Conservation (phyloP, 2,888 invertebrate genomes). For the Mesorhabditis belari region DNA sequence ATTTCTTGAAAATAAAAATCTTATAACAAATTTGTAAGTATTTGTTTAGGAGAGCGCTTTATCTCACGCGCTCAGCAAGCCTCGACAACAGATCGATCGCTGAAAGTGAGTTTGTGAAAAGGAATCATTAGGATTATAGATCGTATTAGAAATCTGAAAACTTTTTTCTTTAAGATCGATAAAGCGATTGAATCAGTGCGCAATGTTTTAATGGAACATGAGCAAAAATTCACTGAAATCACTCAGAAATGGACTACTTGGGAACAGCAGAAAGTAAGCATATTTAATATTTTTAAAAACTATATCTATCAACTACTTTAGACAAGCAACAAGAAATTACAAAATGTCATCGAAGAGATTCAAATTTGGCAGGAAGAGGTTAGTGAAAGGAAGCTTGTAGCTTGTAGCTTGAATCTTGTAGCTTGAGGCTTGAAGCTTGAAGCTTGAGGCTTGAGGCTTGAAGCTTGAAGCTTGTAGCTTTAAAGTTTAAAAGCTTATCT, state of each 20-base stretch:
- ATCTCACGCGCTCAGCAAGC: conserved; percentile 25
- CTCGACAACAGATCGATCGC: conserved; percentile 18
- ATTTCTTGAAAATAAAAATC: background rate
- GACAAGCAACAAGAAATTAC: background rate
- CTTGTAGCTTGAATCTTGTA: too few relatives aligned
- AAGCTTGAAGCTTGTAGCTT: too few relatives aligned
- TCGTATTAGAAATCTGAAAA: background rate
- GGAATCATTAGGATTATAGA: background rate
- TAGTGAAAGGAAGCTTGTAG: too few relatives aligned
- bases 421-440: too few relatives aligned
- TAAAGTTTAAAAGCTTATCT: background rate
- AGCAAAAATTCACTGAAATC: conserved; percentile 34
- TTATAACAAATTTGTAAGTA: too few relatives aligned
- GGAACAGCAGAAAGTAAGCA: conserved; percentile 24
- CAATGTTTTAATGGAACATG: conserved; percentile 36
- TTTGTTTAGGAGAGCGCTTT: conserved; percentile 42
- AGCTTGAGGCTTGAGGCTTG: too few relatives aligned
- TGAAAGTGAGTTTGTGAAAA: conserved; percentile 5
- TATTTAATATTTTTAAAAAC: background rate
- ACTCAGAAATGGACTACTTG: conserved; percentile 40
- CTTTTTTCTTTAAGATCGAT: conserved; percentile 7
- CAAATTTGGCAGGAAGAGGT: conserved; percentile 45
- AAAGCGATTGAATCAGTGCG: conserved; percentile 33
- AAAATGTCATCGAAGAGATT: conserved; percentile 32
- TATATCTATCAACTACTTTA: background rate